Conservation (phyloP, 2,888 invertebrate genomes). For the Nematopogon swammerdamellus region DNA sequence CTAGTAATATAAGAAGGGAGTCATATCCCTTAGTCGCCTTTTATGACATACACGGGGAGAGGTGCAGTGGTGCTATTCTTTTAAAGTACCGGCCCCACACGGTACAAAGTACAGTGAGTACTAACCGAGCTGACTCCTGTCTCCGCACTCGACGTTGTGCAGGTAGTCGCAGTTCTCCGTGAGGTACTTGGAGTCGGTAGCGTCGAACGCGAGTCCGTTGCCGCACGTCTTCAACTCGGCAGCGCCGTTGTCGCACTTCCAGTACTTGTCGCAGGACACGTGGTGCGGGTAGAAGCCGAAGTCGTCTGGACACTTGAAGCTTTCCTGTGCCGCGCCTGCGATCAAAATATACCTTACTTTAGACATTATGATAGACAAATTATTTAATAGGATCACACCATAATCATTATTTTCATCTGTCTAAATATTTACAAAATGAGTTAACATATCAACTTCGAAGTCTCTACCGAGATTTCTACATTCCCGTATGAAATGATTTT, state of each 20-base stretch:
- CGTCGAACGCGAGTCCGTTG: conserved; percentile 90
- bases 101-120: too few species aligned
- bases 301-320: conserved; percentile 91
- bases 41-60: too few species aligned
- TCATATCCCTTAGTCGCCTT: too few species aligned
- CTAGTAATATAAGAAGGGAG: too few species aligned
- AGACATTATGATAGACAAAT: neutral
- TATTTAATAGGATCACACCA: neutral
- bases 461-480: too few species aligned
- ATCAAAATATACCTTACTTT: too few species aligned
- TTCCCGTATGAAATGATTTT: too few species aligned
- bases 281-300: conserved; percentile 93
- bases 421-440: too few species aligned
- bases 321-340: conserved; percentile 72
- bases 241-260: conserved; percentile 89
- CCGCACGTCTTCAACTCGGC: conserved; percentile 92
- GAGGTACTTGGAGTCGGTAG: conserved; percentile 82
- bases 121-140: conserved; percentile 80
- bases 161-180: conserved; percentile 95
- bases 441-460: too few species aligned
- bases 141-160: conserved; percentile 92
- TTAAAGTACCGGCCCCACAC: too few species aligned
- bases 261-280: conserved; percentile 89
- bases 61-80: too few species aligned
- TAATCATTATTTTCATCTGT: neutral